These are phyloP conservation scores for Trachymyrmex septentrionalis DNA, from an alignment of 1,140 invertebrate species.

Conservation along the genomic window DNA sequence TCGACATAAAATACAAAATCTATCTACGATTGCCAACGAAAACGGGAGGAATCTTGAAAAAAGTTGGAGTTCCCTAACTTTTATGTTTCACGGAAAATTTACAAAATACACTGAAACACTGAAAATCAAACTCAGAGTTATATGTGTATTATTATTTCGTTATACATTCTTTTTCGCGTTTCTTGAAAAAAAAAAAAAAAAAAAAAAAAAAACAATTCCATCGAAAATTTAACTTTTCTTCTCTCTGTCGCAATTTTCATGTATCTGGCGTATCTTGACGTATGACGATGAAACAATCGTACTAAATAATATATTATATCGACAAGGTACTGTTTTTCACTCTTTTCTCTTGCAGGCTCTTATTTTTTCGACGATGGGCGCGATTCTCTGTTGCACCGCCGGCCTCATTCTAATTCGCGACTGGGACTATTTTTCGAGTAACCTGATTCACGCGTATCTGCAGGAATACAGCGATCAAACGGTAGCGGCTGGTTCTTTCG, in stretches of 20 bases:
- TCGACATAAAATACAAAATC: neutral
- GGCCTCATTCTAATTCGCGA: constrained; percentile 81
- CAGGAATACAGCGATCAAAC: constrained; percentile 80
- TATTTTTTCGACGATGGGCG: constrained; percentile 78
- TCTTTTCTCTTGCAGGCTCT: constrained; percentile 77
- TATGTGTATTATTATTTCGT: neutral
- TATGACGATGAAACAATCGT: neutral
- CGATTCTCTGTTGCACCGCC: constrained; percentile 79
- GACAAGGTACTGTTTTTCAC: neutral
- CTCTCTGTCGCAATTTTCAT: neutral
- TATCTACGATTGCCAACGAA: neutral
- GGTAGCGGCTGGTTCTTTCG: constrained; percentile 80
- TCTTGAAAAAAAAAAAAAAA: neutral
- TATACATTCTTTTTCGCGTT: neutral
- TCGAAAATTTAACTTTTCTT: neutral
- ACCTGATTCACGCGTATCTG: constrained; percentile 78
- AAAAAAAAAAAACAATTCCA: neutral
- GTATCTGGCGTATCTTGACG: neutral
- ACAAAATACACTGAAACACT: neutral
- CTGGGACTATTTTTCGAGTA: constrained; percentile 78
- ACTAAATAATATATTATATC: neutral
- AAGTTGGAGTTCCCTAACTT: neutral
- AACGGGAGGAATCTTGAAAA: neutral
- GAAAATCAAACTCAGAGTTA: neutral
- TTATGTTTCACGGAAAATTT: neutral